A percentile compares a stretch with the other conserved stretches of the same genome.
Conservation (phyloP, 2,888 invertebrate genomes). For the Tipula confusa region DNA sequence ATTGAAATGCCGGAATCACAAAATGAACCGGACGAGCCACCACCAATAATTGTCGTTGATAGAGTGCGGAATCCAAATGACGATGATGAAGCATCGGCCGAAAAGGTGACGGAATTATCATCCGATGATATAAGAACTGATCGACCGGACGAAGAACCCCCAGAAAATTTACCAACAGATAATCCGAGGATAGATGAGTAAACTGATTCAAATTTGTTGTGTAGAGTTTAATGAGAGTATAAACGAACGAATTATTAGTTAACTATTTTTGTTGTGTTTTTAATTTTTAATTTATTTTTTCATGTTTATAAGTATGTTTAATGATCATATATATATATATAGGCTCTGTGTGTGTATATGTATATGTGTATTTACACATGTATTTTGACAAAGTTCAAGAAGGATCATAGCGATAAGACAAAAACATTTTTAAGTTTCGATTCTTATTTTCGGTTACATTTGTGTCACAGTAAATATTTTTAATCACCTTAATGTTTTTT, state of each 20-base stretch:
- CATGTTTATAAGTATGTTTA: not conserved
- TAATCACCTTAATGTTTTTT: not conserved
- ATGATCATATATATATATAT: too few relatives aligned
- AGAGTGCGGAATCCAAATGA: not conserved
- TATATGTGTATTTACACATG: not conserved
- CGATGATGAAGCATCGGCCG: too few relatives aligned
- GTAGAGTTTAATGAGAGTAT: not conserved
- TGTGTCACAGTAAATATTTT: not conserved
- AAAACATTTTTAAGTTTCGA: not conserved
- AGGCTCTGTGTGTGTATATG: not conserved
- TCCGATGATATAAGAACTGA: not conserved
- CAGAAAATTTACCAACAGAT: not conserved
- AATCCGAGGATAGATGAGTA: not conserved
- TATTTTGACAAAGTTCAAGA: constrained; percentile 1
- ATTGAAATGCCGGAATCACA: constrained; percentile 61
- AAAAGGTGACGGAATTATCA: not conserved
- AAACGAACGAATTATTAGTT: constrained; percentile 20
- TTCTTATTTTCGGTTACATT: not conserved
- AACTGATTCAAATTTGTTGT: not conserved
- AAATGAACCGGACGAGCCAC: constrained; percentile 41
- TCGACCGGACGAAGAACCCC: not conserved
- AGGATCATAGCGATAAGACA: constrained; percentile 8
- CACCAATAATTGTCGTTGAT: not conserved
- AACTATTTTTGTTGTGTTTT: constrained; percentile 12
- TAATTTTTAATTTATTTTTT: not conserved